Conservation (phyloP, 2,113 vertebrate species). For the Datnioides undecimradiatus region DNA sequence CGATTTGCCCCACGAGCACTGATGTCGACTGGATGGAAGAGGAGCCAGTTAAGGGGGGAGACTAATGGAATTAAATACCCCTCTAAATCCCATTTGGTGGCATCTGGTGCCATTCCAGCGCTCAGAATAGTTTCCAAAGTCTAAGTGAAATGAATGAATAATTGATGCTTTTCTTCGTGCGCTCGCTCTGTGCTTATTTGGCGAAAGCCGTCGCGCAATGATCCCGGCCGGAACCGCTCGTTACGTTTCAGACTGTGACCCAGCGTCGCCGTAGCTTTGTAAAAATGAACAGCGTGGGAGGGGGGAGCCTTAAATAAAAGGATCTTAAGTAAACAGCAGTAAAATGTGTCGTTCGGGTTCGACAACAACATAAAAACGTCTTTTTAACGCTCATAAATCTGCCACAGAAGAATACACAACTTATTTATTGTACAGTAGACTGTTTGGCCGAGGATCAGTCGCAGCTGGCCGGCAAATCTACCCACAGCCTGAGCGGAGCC, state of each 20-base stretch:
- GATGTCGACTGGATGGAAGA: slow-evolving; percentile 32
- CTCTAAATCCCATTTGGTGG: slow-evolving; percentile 58
- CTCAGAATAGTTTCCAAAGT: slow-evolving; percentile 46
- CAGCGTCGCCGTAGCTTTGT: slow-evolving; percentile 26
- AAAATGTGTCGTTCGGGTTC: neutral
- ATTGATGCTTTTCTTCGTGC: slow-evolving; percentile 34
- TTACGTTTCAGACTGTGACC: slow-evolving; percentile 30
- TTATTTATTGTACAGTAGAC: slow-evolving; percentile 7
- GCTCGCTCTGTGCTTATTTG: slow-evolving; percentile 49
- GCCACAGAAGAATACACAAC: slow-evolving; percentile 14
- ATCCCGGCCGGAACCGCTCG: slow-evolving; percentile 12
- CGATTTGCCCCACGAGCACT: slow-evolving; percentile 21
- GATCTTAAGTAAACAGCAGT: slow-evolving; percentile 1
- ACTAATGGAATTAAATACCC: slow-evolving; percentile 43
- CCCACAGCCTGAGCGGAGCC: neutral
- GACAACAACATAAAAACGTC: slow-evolving; percentile 1
- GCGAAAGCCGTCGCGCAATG: slow-evolving; percentile 7
- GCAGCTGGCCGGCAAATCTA: neutral
- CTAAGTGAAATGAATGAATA: slow-evolving; percentile 53
- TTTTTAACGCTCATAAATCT: slow-evolving; percentile 26
- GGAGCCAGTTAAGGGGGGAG: slow-evolving; percentile 15
- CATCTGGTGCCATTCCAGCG: slow-evolving; percentile 48
- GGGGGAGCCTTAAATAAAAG: slow-evolving; percentile 17
- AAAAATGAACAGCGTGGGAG: neutral
- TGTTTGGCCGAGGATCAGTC: neutral